Percentiles rank a stretch among this genome's conserved stretches.
Evolutionary conservation across 53 echinoderm and acorn worm species (phyloP).

Genomic region (Paracentrotus lividus): DNA sequence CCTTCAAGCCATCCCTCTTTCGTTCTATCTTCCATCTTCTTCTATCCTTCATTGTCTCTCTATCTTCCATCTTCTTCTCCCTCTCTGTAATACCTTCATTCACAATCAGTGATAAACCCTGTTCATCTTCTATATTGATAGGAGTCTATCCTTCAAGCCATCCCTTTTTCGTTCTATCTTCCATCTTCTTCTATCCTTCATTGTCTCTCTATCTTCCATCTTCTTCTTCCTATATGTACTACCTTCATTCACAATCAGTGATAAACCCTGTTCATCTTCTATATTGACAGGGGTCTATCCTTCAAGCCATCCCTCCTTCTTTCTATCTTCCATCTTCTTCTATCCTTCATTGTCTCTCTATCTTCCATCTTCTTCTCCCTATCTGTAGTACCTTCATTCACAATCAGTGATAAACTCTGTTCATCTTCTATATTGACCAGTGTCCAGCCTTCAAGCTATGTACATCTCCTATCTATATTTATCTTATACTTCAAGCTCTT

Average conservation of each 20-base stretch:
- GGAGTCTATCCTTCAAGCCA: no score
- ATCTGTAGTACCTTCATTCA: background rate
- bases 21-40: no score
- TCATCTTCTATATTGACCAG: background rate
- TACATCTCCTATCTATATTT: slow-evolving; percentile 1
- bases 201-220: background rate
- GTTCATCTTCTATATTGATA: no score
- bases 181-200: no score
- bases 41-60: no score
- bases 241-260: background rate
- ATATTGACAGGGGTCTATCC: background rate
- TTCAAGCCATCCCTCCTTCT: background rate
- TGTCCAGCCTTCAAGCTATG: background rate
- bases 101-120: no score
- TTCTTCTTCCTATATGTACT: no score
- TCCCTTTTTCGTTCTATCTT: no score
- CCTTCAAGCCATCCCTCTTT: background rate
- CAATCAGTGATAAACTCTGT: background rate
- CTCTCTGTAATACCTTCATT: no score
- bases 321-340: no score
- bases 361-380: background rate
- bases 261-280: no score
- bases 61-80: background rate
- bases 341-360: background rate
- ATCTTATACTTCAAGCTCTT: slow-evolving; percentile 9